Conservation (phyloP, 37 sponge, comb jelly and placozoan genomes). For the Chondrilla cf. caribensis region DNA sequence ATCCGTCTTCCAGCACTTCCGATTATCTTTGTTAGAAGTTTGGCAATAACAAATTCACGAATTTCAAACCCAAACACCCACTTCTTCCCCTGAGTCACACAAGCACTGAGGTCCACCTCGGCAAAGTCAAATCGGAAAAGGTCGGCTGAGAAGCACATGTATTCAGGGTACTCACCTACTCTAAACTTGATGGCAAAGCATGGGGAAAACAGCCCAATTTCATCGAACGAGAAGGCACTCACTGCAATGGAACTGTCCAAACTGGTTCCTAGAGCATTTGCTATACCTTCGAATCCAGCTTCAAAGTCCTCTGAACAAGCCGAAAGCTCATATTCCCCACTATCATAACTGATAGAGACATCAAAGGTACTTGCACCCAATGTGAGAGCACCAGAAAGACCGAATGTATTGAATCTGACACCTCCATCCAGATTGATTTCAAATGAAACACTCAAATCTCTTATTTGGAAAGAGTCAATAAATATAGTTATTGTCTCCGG, state of each 20-base stretch:
- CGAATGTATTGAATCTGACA: background rate
- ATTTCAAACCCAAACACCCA: slow-evolving; percentile 7
- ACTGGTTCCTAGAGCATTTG: background rate
- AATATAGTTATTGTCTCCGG: too few species aligned
- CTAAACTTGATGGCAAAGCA: background rate
- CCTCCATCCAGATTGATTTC: background rate
- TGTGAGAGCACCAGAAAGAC: background rate
- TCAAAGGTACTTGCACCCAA: background rate
- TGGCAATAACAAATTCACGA: background rate
- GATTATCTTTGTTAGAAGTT: background rate
- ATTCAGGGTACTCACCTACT: background rate
- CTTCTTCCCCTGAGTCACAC: background rate
- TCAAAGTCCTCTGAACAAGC: background rate
- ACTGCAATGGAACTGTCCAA: background rate
- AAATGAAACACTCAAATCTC: too few species aligned
- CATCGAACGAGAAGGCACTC: background rate
- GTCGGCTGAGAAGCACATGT: background rate
- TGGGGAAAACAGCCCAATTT: background rate
- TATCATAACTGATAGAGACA: background rate
- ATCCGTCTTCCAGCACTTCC: background rate
- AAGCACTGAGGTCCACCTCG: background rate
- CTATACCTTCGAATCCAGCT: background rate
- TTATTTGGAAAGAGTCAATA: too few species aligned
- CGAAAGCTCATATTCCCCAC: background rate
- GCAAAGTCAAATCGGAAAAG: background rate